Percentiles rank a stretch among this genome's conserved stretches.
phyloP scores from a whole-genome alignment of 1,140 invertebrate species.

The Hycleus cichorii region DNA sequence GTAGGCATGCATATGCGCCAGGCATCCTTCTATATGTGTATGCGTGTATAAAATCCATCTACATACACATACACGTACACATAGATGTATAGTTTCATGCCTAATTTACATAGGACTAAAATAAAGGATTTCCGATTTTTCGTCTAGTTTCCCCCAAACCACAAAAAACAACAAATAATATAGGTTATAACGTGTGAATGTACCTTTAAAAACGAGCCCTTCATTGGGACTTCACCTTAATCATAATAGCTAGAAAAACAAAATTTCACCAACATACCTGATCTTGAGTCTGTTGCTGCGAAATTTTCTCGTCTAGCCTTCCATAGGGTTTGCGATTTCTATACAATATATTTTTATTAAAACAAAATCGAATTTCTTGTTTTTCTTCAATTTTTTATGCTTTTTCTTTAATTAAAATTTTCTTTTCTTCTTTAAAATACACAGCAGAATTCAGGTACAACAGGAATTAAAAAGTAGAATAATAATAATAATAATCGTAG shows the following conservation, averaged over 20 bases:
- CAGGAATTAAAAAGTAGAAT: slow-evolving; percentile 15
- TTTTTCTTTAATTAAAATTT: background rate
- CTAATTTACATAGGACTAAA: no score
- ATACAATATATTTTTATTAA: no score
- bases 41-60: background rate
- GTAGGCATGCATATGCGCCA: slow-evolving; percentile 27
- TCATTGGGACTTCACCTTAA: no score
- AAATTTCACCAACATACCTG: background rate
- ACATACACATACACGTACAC: slow-evolving; percentile 9
- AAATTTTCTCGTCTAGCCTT: no score
- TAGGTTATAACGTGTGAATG: no score
- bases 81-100: no score
- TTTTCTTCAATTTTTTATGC: background rate
- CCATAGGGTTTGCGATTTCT: no score
- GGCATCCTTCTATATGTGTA: slow-evolving; percentile 3
- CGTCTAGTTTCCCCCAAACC: no score
- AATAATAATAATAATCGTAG: background rate
- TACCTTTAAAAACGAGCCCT: no score
- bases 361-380: slow-evolving; percentile 9
- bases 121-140: no score
- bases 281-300: background rate
- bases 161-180: no score
- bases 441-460: slow-evolving; percentile 28
- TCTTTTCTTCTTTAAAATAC: slow-evolving; percentile 10
- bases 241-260: no score